These are phyloP conservation scores for Dissostichus mawsoni DNA, from an alignment of 2,113 vertebrate genomes.

Conservation along the genomic window DNA sequence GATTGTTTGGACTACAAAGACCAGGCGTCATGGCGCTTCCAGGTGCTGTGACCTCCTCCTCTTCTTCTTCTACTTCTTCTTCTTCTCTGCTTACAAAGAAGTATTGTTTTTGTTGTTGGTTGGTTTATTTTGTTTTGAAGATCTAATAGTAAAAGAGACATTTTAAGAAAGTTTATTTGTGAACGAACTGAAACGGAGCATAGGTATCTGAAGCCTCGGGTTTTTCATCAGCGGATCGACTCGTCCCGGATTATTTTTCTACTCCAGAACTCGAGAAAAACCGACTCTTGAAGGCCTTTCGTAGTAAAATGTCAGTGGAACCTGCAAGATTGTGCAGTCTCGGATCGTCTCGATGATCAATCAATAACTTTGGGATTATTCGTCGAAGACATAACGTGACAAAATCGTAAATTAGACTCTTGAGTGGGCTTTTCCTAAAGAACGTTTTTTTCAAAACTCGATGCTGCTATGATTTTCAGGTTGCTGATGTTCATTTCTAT, in stretches of 20 bases:
- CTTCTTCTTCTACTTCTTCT: conserved; percentile 29
- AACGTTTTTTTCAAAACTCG: conserved; percentile 3
- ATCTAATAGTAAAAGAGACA: conserved; percentile 54
- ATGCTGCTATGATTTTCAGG: conserved; percentile 71
- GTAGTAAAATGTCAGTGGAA: conserved; percentile 6
- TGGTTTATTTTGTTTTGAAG: conserved; percentile 42
- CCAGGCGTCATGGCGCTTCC: conserved; percentile 97
- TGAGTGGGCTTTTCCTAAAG: conserved; percentile 20
- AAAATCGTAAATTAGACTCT: not conserved
- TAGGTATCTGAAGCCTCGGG: not conserved
- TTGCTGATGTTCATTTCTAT: conserved; percentile 51
- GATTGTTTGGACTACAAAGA: conserved; percentile 99
- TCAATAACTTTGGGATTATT: conserved; percentile 12
- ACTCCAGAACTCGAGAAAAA: conserved; percentile 47
- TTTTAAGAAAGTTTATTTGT: conserved; percentile 52
- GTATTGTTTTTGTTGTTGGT: conserved; percentile 30
- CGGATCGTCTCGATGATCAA: conserved; percentile 4
- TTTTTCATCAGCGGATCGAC: not conserved
- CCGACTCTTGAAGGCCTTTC: conserved; percentile 25
- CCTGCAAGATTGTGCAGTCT: not conserved
- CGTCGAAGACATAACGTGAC: not conserved
- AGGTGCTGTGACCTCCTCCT: conserved; percentile 90
- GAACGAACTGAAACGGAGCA: conserved; percentile 23
- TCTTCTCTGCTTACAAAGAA: conserved; percentile 38
- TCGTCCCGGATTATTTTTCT: conserved; percentile 71